Conservation (phyloP, 2,797 vertebrate genomes). For the Anguilla marmorata region DNA sequence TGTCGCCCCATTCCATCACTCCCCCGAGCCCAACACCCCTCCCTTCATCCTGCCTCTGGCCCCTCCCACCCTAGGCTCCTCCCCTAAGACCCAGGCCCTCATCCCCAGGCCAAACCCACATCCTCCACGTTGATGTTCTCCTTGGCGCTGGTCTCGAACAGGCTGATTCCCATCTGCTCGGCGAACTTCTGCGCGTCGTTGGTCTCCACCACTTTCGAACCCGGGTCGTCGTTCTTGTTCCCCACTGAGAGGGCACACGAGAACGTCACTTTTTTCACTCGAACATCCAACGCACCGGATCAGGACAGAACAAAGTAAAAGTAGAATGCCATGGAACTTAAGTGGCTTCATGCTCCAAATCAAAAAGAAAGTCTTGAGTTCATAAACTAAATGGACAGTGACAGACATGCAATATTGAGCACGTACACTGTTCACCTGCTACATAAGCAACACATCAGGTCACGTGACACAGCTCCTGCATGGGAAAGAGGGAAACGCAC, state of each 20-base stretch:
- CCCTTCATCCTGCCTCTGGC: background rate
- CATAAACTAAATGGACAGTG: background rate
- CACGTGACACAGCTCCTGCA: background rate
- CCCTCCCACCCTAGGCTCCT: background rate
- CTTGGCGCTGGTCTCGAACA: slow-evolving; percentile 99
- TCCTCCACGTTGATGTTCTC: slow-evolving; percentile 98
- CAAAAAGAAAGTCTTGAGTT: background rate
- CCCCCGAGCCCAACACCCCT: background rate
- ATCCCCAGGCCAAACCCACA: slow-evolving; percentile 64
- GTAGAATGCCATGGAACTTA: background rate
- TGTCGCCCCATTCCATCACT: background rate
- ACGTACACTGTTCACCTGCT: background rate
- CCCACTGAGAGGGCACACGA: slow-evolving; percentile 77
- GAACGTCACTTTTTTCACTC: background rate
- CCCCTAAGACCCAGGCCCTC: fast-evolving
- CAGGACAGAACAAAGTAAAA: background rate
- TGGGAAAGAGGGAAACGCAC: background rate
- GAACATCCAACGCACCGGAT: background rate
- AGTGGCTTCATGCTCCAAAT: background rate
- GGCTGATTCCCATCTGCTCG: slow-evolving; percentile 96
- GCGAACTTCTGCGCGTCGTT: slow-evolving; percentile 98
- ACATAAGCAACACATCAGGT: background rate
- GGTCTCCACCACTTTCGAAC: slow-evolving; percentile 96
- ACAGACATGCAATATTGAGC: background rate
- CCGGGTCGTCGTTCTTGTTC: slow-evolving; percentile 97